These are phyloP conservation scores for Erythrocebus patas DNA, from an alignment of 2,113 vertebrate genomes.

Conservation along the genomic window DNA sequence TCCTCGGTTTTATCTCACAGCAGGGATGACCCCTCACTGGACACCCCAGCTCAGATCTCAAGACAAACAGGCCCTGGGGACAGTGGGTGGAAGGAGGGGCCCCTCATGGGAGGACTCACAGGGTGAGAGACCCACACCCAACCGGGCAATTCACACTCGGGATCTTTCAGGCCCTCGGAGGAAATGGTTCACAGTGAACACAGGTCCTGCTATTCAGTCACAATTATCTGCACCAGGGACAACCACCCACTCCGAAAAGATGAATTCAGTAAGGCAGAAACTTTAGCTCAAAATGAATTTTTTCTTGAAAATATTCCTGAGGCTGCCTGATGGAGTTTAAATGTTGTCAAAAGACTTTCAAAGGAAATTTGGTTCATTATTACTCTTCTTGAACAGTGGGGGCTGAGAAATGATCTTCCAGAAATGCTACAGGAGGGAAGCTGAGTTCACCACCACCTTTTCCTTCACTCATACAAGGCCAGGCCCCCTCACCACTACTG, in stretches of 20 bases:
- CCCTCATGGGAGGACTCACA: neutral
- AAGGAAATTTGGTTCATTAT: neutral
- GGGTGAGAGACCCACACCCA: neutral
- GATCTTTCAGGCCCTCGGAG: neutral
- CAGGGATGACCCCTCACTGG: neutral
- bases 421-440: neutral
- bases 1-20: neutral
- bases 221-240: neutral
- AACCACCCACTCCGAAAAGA: neutral
- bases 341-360: neutral
- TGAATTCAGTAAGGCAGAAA: neutral
- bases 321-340: slow-evolving; percentile 21
- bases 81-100: neutral
- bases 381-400: neutral
- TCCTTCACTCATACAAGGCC: neutral
- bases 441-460: neutral
- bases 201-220: neutral
- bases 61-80: neutral
- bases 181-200: slow-evolving; percentile 7
- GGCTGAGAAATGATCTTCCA: slow-evolving; percentile 7
- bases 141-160: neutral
- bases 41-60: neutral
- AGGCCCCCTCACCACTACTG: neutral
- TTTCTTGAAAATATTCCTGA: slow-evolving; percentile 22
- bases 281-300: slow-evolving; percentile 17